Evolutionary conservation across 2,797 vertebrate genomes (phyloP).

Genomic region (Sardinella longiceps): DNA sequence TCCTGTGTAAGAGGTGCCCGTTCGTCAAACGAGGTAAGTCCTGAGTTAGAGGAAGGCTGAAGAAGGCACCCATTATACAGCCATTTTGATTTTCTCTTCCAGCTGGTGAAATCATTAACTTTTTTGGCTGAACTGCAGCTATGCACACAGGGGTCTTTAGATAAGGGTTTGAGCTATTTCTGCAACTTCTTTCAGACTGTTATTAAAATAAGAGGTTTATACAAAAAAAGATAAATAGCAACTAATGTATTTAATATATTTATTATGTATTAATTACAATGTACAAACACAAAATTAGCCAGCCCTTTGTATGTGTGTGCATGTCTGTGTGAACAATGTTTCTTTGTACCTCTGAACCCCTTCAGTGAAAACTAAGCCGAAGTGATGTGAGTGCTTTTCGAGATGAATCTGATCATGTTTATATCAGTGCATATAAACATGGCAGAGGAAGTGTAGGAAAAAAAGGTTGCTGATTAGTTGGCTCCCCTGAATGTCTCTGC

Average conservation of each 20-base stretch:
- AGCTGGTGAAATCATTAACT: background rate
- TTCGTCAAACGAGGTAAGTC: slow-evolving; percentile 90
- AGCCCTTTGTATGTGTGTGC: background rate
- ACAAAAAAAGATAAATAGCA: background rate
- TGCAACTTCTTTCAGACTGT: background rate
- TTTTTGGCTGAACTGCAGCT: background rate
- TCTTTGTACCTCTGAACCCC: background rate
- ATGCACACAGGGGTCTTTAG: background rate
- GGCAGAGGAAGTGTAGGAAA: slow-evolving; percentile 46
- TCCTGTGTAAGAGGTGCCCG: slow-evolving; percentile 94
- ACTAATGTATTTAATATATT: too few relatives aligned
- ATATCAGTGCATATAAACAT: slow-evolving; percentile 62
- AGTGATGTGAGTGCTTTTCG: background rate
- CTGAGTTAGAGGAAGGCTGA: background rate
- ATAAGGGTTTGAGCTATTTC: background rate
- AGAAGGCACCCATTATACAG: background rate
- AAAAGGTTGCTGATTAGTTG: slow-evolving; percentile 63
- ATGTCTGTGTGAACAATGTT: background rate
- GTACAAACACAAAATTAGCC: too few relatives aligned
- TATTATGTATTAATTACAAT: too few relatives aligned
- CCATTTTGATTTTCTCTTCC: background rate
- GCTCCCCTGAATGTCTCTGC: slow-evolving; percentile 79
- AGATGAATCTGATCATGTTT: slow-evolving; percentile 54
- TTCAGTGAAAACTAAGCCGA: background rate
- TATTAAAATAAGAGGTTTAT: background rate